Evolutionary conservation across 2,113 vertebrate species (phyloP).

Genomic region (Empidonax traillii): DNA sequence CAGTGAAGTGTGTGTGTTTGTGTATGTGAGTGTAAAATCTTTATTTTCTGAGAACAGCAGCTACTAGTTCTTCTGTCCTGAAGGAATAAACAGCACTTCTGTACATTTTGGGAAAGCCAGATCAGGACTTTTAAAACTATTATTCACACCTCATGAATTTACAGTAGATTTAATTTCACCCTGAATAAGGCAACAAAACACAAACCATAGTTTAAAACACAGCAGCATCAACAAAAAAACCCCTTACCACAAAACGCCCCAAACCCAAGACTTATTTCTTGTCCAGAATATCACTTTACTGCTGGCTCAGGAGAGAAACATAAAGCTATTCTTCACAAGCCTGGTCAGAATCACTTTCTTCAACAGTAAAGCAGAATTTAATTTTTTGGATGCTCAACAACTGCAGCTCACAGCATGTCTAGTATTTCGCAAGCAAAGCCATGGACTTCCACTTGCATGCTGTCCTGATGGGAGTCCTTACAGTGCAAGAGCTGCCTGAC

Average conservation of each 20-base stretch:
- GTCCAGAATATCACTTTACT: background rate
- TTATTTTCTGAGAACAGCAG: background rate
- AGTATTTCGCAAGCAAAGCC: background rate
- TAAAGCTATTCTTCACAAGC: background rate
- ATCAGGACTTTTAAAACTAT: fast-evolving
- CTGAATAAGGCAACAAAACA: background rate
- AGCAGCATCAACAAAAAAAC: background rate
- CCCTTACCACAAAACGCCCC: background rate
- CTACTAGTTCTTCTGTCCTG: background rate
- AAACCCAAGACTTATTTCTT: background rate
- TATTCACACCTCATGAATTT: background rate
- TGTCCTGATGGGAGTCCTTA: background rate
- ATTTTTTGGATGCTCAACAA: background rate
- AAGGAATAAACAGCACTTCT: background rate
- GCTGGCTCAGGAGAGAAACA: background rate
- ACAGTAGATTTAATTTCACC: background rate
- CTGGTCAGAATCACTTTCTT: background rate
- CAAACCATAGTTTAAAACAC: background rate
- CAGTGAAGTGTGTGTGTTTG: background rate
- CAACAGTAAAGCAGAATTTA: background rate
- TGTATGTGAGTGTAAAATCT: background rate
- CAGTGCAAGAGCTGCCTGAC: background rate
- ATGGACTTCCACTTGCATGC: background rate
- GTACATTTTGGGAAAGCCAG: background rate
- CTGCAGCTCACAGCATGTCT: background rate